Conservation (phyloP, 2,888 invertebrate genomes). For the Phengaris alcon region DNA sequence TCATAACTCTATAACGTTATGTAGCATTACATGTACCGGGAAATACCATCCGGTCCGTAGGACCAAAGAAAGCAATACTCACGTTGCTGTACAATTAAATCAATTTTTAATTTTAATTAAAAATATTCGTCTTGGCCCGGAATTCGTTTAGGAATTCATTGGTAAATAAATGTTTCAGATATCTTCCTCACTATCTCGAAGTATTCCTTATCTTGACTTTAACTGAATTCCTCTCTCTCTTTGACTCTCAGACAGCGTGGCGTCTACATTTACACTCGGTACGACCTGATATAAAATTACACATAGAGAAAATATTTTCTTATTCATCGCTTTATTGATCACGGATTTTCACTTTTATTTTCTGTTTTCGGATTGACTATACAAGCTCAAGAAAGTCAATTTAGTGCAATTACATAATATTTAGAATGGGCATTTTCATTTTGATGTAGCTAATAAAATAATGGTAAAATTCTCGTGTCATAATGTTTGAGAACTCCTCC, state of each 20-base stretch:
- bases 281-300: slow-evolving; percentile 21
- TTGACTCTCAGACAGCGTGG: slow-evolving; percentile 9
- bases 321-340: slow-evolving; percentile 26
- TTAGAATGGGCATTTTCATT: not conserved
- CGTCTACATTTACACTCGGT: not conserved
- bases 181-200: slow-evolving; percentile 10
- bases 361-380: not conserved
- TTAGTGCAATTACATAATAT: too few species aligned
- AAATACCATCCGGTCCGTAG: not conserved
- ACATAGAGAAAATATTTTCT: slow-evolving; percentile 28
- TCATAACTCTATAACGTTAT: too few species aligned
- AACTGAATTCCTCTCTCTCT: slow-evolving; percentile 12
- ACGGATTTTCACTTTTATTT: slow-evolving; percentile 28
- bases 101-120: not conserved
- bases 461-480: too few species aligned
- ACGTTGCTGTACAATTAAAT: not conserved
- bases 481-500: too few species aligned
- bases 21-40: not conserved
- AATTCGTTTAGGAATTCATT: not conserved
- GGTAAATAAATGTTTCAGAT: not conserved
- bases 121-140: not conserved
- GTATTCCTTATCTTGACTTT: slow-evolving; percentile 11
- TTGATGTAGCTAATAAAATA: too few species aligned
- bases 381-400: not conserved
- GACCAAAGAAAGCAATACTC: not conserved